Conservation (phyloP, 1,140 invertebrate genomes). For the Brachionus rotundiformis region DNA sequence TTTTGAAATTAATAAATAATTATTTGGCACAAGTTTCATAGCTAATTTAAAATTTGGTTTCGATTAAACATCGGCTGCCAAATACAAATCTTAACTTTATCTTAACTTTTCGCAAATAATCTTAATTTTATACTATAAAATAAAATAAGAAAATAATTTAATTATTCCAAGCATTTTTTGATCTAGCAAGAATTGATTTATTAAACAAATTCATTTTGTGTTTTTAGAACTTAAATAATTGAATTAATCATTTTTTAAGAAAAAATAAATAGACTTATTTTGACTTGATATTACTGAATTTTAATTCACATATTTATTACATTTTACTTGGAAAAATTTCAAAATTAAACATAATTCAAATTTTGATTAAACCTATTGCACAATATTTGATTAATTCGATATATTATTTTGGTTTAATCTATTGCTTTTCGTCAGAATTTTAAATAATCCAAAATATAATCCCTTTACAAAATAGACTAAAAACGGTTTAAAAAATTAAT, state of each 20-base stretch:
- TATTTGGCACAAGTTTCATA: too few species aligned
- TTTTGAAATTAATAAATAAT: too few species aligned
- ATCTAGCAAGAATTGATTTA: background rate
- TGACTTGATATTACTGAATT: too few species aligned
- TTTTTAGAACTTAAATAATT: too few species aligned
- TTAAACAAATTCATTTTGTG: background rate
- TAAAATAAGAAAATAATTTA: background rate
- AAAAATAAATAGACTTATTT: background rate
- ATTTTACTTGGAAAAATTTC: too few species aligned
- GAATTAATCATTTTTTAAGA: background rate
- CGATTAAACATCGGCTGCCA: background rate
- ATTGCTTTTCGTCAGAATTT: background rate
- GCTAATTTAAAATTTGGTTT: slow-evolving; percentile 2
- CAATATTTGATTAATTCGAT: background rate
- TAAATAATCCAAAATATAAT: background rate
- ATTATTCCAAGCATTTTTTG: slow-evolving; percentile 4
- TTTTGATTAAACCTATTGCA: background rate
- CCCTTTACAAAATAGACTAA: background rate
- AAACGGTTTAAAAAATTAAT: too few species aligned
- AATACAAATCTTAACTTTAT: too few species aligned
- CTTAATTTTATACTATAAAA: too few species aligned
- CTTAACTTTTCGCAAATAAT: too few species aligned
- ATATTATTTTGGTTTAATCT: background rate
- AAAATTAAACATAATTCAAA: background rate
- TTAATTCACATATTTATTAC: too few species aligned